Evolutionary conservation across 2,113 vertebrate species (phyloP), one percentile per base, ranked within the genome.

Genomic region (Trogon melanurus): DNA sequence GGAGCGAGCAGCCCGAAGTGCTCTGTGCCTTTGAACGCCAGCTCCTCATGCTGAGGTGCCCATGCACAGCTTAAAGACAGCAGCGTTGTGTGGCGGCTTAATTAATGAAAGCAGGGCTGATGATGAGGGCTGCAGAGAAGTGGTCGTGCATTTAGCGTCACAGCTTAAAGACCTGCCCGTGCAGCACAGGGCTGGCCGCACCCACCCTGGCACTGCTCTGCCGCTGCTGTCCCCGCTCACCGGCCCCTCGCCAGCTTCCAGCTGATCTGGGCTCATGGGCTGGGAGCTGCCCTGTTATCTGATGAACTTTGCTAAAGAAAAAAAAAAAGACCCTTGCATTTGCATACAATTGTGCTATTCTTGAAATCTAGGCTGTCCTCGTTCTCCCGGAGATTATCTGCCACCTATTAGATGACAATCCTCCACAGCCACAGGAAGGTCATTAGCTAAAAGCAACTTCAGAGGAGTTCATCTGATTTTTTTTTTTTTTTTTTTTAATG

Each of bases 331-430:
- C 54, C 58, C 51, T 72, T 70, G 30, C 16, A 38, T 94, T 96
- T 88, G 21, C 72, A 85, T 83, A 57, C 38, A 84, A 26, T 51
- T 64, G n/a, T 30, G 75, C 85, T 93, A 79, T 86, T 93, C 57
- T 78, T 88, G 75, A 94, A 92, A 89, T 92, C 83, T 79, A 91
- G 95, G 92, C 79, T 92, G 88, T n/a, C 95, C 83, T 79, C 57
- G 2, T 94, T 97, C 79, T 93, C 51, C 56, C 2, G 2, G 72
- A 91, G 79, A 57, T 80, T 88, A 74, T 60, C 45, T 76, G 41
- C 27, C 18, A 60, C 67, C 72, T 82, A 53, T 69, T 83, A 74
- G 29, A 30, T 73, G 47, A 30, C 60, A 47, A 10, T 72, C n/a
- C 62, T 85, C 54, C 29, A 6, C 0, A 0, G 44, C 76, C 21